Conservation (phyloP, 2,888 invertebrate species). For the Teinopalpus imperialis region DNA sequence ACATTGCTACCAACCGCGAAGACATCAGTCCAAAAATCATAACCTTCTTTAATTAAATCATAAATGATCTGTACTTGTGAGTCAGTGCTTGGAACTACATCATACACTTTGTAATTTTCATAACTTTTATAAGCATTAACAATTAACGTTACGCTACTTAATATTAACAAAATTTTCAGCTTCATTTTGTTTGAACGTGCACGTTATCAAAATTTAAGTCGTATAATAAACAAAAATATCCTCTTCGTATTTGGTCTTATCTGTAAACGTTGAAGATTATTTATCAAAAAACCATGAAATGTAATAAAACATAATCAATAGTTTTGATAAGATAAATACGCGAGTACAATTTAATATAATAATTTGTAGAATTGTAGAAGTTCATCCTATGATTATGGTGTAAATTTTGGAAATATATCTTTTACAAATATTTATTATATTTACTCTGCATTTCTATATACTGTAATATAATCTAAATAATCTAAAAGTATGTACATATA, state of each 20-base stretch:
- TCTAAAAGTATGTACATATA: no score
- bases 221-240: constrained; percentile 22
- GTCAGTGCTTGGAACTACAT: constrained; percentile 63
- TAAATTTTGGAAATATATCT: no score
- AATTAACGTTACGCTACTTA: constrained; percentile 28
- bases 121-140: constrained; percentile 50
- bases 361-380: no score
- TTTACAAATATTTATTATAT: no score
- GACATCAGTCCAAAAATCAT: constrained; percentile 56
- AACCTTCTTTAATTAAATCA: constrained; percentile 56
- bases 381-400: no score
- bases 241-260: constrained; percentile 16
- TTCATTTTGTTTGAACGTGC: constrained; percentile 28
- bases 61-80: constrained; percentile 69
- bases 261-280: constrained; percentile 12
- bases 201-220: constrained; percentile 7
- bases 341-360: no score
- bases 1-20: constrained; percentile 49
- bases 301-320: constrained; percentile 8
- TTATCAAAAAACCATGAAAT: constrained; percentile 3
- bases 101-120: constrained; percentile 81
- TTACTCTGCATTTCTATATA: no score
- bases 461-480: no score
- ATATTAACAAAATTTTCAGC: constrained; percentile 24
- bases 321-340: constrained; percentile 8